A percentile compares a stretch with the other conserved stretches of the same genome.
Conservation (phyloP, 2,113 vertebrate genomes). For the Furnarius figulus region DNA sequence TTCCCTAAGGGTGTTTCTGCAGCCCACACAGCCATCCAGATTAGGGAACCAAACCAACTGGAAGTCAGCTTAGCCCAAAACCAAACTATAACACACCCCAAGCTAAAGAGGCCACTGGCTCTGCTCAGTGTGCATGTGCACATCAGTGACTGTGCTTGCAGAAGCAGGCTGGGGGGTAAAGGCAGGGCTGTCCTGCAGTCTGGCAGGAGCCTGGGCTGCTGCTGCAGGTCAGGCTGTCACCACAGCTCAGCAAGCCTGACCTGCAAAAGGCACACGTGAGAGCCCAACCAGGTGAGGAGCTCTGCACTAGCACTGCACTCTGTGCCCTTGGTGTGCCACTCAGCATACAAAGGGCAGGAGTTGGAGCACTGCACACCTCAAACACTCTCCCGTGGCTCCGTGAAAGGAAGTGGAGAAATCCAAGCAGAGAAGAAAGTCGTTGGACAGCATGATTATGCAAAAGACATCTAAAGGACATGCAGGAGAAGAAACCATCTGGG, state of each 20-base stretch:
- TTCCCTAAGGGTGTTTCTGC: neutral
- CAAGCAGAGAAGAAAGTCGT: neutral
- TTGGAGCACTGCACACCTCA: neutral
- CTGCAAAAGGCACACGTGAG: fast-evolving
- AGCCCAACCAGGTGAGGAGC: neutral
- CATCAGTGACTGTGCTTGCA: fast-evolving
- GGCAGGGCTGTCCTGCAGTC: neutral
- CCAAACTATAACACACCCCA: neutral
- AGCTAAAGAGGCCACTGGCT: neutral
- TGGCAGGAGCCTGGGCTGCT: neutral
- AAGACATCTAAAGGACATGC: neutral
- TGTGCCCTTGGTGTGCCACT: neutral
- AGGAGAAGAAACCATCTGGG: neutral
- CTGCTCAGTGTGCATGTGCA: neutral
- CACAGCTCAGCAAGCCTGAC: neutral
- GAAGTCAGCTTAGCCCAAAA: neutral
- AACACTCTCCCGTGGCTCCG: neutral
- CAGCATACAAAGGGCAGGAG: fast-evolving
- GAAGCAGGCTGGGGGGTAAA: neutral
- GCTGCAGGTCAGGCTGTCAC: neutral
- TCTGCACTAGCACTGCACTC: fast-evolving
- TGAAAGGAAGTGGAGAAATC: neutral
- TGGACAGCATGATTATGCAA: neutral
- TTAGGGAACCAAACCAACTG: neutral
- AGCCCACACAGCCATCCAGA: neutral